Conservation (phyloP, 2,113 vertebrate genomes). For the Psophia crepitans region DNA sequence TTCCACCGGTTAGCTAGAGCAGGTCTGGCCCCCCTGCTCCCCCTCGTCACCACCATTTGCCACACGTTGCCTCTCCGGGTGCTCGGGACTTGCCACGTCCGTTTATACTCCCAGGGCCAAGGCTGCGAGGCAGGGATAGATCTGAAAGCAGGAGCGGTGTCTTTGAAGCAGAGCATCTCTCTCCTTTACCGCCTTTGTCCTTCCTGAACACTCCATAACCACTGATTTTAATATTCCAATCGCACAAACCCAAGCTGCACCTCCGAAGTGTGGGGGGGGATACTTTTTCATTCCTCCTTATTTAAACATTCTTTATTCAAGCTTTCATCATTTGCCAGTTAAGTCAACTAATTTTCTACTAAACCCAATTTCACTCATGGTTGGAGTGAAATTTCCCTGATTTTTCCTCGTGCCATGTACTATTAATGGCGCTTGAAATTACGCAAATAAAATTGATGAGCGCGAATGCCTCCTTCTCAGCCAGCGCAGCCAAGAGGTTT, state of each 20-base stretch:
- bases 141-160: background rate
- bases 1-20: background rate
- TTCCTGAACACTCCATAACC: background rate
- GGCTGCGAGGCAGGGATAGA: background rate
- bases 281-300: background rate
- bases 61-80: background rate
- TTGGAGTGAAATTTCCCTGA: conserved; percentile 65
- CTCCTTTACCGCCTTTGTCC: background rate
- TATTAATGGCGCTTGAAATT: conserved; percentile 77
- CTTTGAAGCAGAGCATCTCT: background rate
- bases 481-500: background rate
- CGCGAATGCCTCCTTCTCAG: background rate
- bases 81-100: background rate
- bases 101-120: background rate
- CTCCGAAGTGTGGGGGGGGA: background rate
- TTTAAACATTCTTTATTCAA: conserved; percentile 58
- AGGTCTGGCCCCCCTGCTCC: background rate
- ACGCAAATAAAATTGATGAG: conserved; percentile 70
- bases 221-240: conserved; percentile 14
- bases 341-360: conserved; percentile 79
- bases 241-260: conserved; percentile 17
- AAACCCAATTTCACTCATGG: conserved; percentile 80
- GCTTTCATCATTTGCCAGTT: conserved; percentile 73
- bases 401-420: conserved; percentile 69
- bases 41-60: accelerated